phyloP scores from a whole-genome alignment of 2,113 vertebrate genomes.

The Erythrocercus mccallii region DNA sequence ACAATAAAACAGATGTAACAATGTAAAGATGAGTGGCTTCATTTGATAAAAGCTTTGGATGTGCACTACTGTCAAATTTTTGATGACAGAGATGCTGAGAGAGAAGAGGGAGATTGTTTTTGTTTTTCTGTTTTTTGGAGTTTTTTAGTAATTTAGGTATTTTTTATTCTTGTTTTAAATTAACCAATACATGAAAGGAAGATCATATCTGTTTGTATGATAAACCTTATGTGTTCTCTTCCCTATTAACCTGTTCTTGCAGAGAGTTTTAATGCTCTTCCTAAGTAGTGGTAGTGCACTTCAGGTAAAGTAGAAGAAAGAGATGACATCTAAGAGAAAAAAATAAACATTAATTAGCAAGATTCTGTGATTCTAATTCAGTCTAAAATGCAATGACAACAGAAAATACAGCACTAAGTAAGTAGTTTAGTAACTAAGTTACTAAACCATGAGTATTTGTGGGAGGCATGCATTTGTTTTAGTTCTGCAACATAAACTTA shows the following conservation, averaged over 20 bases:
- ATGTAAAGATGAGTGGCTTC: constrained; percentile 73
- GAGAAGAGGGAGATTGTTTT: neutral
- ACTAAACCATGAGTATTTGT: neutral
- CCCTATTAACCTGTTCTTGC: constrained; percentile 64
- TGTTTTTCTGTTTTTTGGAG: neutral
- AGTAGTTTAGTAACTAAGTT: neutral
- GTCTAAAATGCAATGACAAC: neutral
- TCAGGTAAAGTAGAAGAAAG: constrained; percentile 81
- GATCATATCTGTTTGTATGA: constrained; percentile 52
- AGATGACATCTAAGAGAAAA: constrained; percentile 73
- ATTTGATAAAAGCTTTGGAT: constrained; percentile 75
- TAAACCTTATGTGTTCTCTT: constrained; percentile 59
- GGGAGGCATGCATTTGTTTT: neutral
- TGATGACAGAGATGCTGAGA: constrained; percentile 64
- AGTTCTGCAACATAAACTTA: neutral
- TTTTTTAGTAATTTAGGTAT: constrained; percentile 10
- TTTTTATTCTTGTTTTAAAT: constrained; percentile 59
- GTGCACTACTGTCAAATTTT: constrained; percentile 68
- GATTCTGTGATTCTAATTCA: neutral
- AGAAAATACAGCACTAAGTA: neutral
- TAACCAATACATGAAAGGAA: constrained; percentile 62
- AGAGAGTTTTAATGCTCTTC: constrained; percentile 52
- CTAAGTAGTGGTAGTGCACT: constrained; percentile 73
- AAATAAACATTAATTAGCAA: neutral
- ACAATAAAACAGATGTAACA: constrained; percentile 88